phyloP scores from a whole-genome alignment of 2,113 vertebrate genomes.

The Myiagra hebetior region DNA sequence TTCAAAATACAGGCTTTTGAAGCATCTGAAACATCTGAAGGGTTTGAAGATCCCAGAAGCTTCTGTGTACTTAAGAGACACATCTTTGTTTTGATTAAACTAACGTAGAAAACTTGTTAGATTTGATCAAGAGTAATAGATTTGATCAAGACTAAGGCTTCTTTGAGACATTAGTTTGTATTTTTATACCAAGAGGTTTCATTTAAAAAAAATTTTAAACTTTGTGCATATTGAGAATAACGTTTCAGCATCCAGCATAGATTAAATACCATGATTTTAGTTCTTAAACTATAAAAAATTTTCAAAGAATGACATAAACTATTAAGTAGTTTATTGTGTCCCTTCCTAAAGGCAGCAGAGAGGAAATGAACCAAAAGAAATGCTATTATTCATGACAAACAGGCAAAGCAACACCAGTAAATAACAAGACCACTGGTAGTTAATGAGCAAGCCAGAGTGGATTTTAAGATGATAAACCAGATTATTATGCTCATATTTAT shows the following conservation, averaged over 20 bases:
- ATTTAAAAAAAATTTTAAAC: neutral
- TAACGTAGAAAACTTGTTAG: neutral
- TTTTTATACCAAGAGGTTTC: neutral
- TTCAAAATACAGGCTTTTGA: neutral
- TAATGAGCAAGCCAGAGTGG: neutral
- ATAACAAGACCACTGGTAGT: neutral
- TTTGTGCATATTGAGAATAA: neutral
- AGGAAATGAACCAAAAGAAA: neutral
- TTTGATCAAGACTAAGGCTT: neutral
- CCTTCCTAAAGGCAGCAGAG: neutral
- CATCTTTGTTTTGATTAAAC: neutral
- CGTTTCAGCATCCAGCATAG: neutral
- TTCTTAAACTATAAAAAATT: neutral
- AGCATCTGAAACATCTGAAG: neutral
- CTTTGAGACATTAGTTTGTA: neutral
- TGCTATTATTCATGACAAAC: neutral
- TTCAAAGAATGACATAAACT: neutral
- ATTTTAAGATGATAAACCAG: neutral
- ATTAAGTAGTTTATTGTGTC: neutral
- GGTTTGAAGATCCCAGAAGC: neutral
- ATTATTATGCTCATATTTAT: neutral
- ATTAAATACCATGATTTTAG: neutral
- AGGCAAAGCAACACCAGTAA: neutral
- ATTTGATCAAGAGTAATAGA: neutral
- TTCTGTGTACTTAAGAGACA: neutral